Base-by-base conservation (phyloP, 2,888 invertebrate genomes). In the Atethmia centrago region DNA sequence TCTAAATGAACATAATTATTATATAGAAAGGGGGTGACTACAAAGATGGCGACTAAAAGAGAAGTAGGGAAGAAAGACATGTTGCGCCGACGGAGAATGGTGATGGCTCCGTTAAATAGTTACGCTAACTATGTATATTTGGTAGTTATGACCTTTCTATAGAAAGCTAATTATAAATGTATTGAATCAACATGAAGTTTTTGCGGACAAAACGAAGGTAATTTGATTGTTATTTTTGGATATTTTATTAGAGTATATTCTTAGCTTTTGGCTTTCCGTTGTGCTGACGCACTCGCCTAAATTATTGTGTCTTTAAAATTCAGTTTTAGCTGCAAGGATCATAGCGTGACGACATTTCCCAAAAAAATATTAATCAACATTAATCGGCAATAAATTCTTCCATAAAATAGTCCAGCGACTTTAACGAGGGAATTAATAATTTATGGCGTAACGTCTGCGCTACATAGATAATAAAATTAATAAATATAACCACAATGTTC, bases 371-470 rank as follows among this genome's bases (percentile, higher is more conserved):
- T 53, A 76, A 74, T 78, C 69, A 76, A 31, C 64, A 19, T 7
- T 66, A 85, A 76, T 78, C 73, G 49, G 53, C 61, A 0, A 72
- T 84, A 86, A 86, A 86, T 82, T 82, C 53, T 14, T 12, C 61
- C 67, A 82, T 86, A 72, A 86, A 84, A 82, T 80, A 62, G 59
- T 74, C 63, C 64, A 58, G 21, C 28, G 65, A 62, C 77, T 73
- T 82, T 86, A 76, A 86, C 76, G 79, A 76, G 71, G 31, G 63
- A 64, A 79, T 82, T 82, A 69, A 80, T 84, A 82, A 80, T 82
- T 74, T 84, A 70, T 80, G 74, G 77, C 66, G 58, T 63, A 56
- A 79, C 77, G 75, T 82, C 70, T n/a, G n/a, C n/a, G 61, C 19
- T 45, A 67, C 59, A 62, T 55, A 47, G 71, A 53, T 79, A 77